These are phyloP conservation scores for Lethrus apterus DNA, from an alignment of 1,140 invertebrate genomes.

Conservation along the genomic window DNA sequence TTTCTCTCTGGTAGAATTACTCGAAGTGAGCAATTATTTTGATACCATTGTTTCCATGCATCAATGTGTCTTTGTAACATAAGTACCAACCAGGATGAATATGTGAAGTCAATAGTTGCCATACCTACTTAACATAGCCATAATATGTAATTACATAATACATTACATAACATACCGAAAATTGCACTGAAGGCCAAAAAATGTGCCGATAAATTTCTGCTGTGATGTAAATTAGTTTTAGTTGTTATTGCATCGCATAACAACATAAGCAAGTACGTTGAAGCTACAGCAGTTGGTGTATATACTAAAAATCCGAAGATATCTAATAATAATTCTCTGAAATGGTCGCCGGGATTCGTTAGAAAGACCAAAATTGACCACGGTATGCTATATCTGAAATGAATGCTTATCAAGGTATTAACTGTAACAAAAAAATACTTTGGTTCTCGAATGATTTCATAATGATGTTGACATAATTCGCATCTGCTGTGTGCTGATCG, in stretches of 20 bases:
- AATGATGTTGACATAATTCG: slow-evolving; percentile 55
- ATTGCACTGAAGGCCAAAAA: slow-evolving; percentile 34
- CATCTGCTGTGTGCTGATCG: slow-evolving; percentile 51
- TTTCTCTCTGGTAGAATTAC: slow-evolving; percentile 31
- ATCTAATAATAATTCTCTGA: slow-evolving; percentile 33
- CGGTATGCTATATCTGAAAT: slow-evolving; percentile 33
- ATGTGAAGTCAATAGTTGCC: slow-evolving; percentile 40
- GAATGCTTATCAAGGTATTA: too few relatives aligned
- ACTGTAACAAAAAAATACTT: slow-evolving; percentile 23
- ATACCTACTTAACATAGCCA: slow-evolving; percentile 31
- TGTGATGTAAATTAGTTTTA: slow-evolving; percentile 23
- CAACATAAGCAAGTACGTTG: slow-evolving; percentile 38
- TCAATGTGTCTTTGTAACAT: slow-evolving; percentile 32
- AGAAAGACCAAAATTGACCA: slow-evolving; percentile 34
- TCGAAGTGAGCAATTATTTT: slow-evolving; percentile 29
- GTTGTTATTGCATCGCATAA: slow-evolving; percentile 31
- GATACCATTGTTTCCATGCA: slow-evolving; percentile 37
- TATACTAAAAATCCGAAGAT: slow-evolving; percentile 33
- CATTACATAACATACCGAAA: slow-evolving; percentile 28
- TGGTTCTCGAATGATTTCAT: slow-evolving; percentile 38
- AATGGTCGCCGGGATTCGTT: slow-evolving; percentile 28
- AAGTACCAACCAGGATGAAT: slow-evolving; percentile 36
- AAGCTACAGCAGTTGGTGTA: slow-evolving; percentile 34
- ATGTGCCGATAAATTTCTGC: slow-evolving; percentile 26
- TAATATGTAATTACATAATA: not conserved